Evolutionary conservation across 2,797 vertebrate species (phyloP), one percentile per base, ranked within the genome.

Genomic region (Pteropus rufus): DNA sequence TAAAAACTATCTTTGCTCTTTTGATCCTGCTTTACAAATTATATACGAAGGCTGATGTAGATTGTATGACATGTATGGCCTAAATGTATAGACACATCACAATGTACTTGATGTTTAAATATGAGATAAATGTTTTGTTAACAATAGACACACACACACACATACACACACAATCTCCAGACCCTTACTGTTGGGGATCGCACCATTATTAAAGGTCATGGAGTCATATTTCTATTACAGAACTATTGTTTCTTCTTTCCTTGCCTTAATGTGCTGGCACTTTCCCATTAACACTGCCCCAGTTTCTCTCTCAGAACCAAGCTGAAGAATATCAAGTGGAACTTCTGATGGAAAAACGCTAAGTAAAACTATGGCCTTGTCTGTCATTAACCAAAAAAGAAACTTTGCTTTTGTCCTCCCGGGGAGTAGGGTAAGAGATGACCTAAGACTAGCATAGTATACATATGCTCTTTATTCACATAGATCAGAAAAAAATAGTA

Each of bases 291-390:
- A 75, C 15, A 29, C 46, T 87, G 34, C n/a, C 54, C 12, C 11
- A 39, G 5, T 18, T 75, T 80, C 52, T 56, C 76, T 79, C 34
- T 2, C 60, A 84, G 49, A 94, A 83, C 15, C 21, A 21, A 80
- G 54, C 52, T 91, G 14, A 90, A 91, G 92, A 94, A 49, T 64
- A 76, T 41, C 58, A 92, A 79, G 29, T 62, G 29, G 49, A 77
- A 89, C 21, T 85, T 94, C 56, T 82, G 67, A 70, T 85, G 73
- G 83, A 91, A 95, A 85, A 95, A 84, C 69, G 36, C 49, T 91
- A 79, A 88, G 36, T 83, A 85, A 46, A 91, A 72, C 24, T 91
- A 88, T 24, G 11, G 15, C 34, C 64, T 81, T 34, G 3, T 41
- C 64, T 86, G 18, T 89, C 77, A 39, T 49, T 76, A 24, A 79